Evolutionary conservation across 2,888 invertebrate species (phyloP).

Genomic region (Perizoma flavofasciatum): DNA sequence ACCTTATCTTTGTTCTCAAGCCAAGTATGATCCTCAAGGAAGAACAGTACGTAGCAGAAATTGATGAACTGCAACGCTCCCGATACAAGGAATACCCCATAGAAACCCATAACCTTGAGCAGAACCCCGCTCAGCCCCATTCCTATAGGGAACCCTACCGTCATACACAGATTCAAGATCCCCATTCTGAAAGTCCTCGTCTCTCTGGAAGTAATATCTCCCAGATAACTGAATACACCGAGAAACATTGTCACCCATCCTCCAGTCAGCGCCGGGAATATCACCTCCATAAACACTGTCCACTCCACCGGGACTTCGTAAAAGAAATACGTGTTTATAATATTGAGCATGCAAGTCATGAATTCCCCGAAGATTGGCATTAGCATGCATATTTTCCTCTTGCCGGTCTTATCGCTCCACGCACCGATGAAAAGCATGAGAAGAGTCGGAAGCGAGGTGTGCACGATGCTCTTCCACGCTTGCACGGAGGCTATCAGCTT

Average conservation of each 20-base stretch:
- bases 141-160: slow-evolving; percentile 76
- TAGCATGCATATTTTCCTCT: slow-evolving; percentile 84
- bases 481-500: slow-evolving; percentile 82
- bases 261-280: slow-evolving; percentile 80
- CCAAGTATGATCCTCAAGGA: slow-evolving; percentile 75
- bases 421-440: slow-evolving; percentile 85
- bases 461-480: slow-evolving; percentile 82
- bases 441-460: slow-evolving; percentile 79
- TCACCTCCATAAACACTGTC: slow-evolving; percentile 80
- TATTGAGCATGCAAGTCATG: slow-evolving; percentile 74
- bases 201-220: slow-evolving; percentile 82
- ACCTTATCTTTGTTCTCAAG: slow-evolving; percentile 70
- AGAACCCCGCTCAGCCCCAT: slow-evolving; percentile 74
- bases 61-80: slow-evolving; percentile 68
- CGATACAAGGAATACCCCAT: slow-evolving; percentile 79
- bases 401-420: slow-evolving; percentile 85
- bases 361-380: slow-evolving; percentile 83
- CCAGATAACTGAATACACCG: slow-evolving; percentile 84
- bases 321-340: slow-evolving; percentile 82
- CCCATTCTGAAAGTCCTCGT: slow-evolving; percentile 85
- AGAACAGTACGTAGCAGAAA: slow-evolving; percentile 72
- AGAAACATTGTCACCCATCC: slow-evolving; percentile 84
- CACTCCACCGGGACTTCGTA: slow-evolving; percentile 80
- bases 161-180: slow-evolving; percentile 76
- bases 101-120: slow-evolving; percentile 73